Evolutionary conservation across 2,797 vertebrate species (phyloP).

Genomic region (Pseudochromis fuscus): DNA sequence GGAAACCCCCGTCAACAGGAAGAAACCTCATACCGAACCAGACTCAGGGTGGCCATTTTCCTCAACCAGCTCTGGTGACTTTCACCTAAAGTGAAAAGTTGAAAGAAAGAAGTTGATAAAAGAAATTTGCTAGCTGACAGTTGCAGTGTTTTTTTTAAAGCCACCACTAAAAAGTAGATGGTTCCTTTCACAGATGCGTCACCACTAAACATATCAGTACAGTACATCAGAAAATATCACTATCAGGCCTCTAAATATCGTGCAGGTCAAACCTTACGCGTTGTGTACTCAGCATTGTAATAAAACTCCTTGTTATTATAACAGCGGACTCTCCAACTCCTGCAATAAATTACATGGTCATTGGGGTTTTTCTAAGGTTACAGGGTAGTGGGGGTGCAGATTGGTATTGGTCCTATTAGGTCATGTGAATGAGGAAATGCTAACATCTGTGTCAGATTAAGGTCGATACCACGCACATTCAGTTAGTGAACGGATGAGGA

Average conservation of each 20-base stretch:
- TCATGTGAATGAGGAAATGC: constrained; percentile 86
- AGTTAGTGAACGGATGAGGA: constrained; percentile 39
- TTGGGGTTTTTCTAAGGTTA: neutral
- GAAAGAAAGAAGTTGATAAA: too few species aligned
- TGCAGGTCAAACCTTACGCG: neutral
- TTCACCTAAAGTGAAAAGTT: too few species aligned
- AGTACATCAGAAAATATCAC: neutral
- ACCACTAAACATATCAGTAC: too few species aligned
- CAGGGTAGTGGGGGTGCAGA: constrained; percentile 35
- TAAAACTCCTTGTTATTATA: neutral
- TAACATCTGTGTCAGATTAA: constrained; percentile 85
- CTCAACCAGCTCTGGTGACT: too few species aligned
- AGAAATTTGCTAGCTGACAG: too few species aligned
- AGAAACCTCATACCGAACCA: too few species aligned
- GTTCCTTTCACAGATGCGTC: too few species aligned
- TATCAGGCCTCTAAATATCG: too few species aligned
- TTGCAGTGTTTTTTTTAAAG: neutral
- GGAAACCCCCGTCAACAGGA: too few species aligned
- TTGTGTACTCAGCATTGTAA: neutral
- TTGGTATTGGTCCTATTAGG: constrained; percentile 71
- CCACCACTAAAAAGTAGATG: too few species aligned
- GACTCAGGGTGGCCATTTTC: too few species aligned
- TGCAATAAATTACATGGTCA: neutral
- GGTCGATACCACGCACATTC: constrained; percentile 39
- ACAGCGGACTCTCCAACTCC: neutral